Conservation (phyloP, 2,797 vertebrate genomes). For the Melanogrammus aeglefinus region DNA sequence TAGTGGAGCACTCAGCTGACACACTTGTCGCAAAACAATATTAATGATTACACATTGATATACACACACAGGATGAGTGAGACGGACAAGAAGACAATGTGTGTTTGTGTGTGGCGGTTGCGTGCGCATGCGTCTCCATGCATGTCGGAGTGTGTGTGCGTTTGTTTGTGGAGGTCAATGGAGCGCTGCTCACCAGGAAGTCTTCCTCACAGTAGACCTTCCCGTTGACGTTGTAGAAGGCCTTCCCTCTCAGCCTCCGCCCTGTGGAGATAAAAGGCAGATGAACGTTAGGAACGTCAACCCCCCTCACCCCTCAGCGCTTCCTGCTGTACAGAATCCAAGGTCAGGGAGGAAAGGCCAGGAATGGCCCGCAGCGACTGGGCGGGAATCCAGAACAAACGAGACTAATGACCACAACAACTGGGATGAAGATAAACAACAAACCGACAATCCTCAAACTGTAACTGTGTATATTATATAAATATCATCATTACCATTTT, state of each 20-base stretch:
- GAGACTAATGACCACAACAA: no score
- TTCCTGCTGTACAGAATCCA: not conserved
- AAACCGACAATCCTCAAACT: not conserved
- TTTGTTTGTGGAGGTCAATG: not conserved
- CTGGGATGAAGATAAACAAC: not conserved
- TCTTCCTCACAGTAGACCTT: slow-evolving; percentile 99
- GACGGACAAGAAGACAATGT: not conserved
- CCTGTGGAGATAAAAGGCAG: slow-evolving; percentile 66
- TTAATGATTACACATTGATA: not conserved
- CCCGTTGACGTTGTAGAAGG: slow-evolving; percentile 96
- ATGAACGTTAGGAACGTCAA: not conserved
- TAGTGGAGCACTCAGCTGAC: slow-evolving; percentile 10
- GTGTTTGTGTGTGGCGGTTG: not conserved
- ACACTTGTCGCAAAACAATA: not conserved
- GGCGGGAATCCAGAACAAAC: not conserved
- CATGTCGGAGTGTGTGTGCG: no score
- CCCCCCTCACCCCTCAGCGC: not conserved
- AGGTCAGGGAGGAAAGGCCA: not conserved
- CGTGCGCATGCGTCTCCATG: not conserved
- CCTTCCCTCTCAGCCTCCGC: slow-evolving; percentile 93
- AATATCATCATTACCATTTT: no score
- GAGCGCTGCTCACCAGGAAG: slow-evolving; percentile 85
- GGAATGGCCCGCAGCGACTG: not conserved
- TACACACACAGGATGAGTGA: slow-evolving; percentile 5
- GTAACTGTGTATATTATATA: not conserved